These are phyloP conservation scores for Penaeus chinensis DNA, from an alignment of 1,140 invertebrate genomes.

Conservation along the genomic window DNA sequence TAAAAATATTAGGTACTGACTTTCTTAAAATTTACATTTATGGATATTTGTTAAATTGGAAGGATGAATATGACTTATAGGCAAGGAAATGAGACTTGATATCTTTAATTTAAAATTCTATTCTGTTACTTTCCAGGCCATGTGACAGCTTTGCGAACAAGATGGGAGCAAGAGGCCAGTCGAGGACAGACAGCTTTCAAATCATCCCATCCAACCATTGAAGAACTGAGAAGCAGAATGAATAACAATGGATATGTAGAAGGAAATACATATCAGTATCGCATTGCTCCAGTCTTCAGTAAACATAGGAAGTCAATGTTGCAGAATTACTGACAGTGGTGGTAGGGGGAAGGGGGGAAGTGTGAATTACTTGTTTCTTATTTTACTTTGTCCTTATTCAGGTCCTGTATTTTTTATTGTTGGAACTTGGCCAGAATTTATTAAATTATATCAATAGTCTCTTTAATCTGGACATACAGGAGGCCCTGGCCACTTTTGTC, in stretches of 20 bases:
- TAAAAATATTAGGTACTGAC: not conserved
- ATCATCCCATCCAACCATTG: constrained; percentile 59
- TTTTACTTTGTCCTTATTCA: not conserved
- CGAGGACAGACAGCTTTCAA: constrained; percentile 61
- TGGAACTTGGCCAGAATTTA: too few species aligned
- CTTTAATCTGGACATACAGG: too few species aligned
- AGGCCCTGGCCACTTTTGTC: too few species aligned
- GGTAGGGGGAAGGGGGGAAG: not conserved
- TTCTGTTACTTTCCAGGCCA: constrained; percentile 65
- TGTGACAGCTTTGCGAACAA: constrained; percentile 67
- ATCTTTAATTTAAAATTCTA: too few species aligned
- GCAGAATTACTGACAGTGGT: constrained; percentile 40
- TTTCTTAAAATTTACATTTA: not conserved
- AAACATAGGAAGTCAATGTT: constrained; percentile 46
- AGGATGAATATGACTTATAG: not conserved
- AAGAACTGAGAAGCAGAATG: constrained; percentile 56
- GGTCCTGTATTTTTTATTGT: not conserved
- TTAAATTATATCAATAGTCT: too few species aligned
- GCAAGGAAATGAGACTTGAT: too few species aligned
- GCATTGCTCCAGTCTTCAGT: constrained; percentile 54
- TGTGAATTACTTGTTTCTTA: not conserved
- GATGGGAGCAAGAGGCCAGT: constrained; percentile 68
- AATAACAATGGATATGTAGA: constrained; percentile 62
- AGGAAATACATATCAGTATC: constrained; percentile 60
- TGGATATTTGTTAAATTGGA: not conserved